Base-by-base conservation (phyloP, 2,113 vertebrate species). In the Canis aureus region DNA sequence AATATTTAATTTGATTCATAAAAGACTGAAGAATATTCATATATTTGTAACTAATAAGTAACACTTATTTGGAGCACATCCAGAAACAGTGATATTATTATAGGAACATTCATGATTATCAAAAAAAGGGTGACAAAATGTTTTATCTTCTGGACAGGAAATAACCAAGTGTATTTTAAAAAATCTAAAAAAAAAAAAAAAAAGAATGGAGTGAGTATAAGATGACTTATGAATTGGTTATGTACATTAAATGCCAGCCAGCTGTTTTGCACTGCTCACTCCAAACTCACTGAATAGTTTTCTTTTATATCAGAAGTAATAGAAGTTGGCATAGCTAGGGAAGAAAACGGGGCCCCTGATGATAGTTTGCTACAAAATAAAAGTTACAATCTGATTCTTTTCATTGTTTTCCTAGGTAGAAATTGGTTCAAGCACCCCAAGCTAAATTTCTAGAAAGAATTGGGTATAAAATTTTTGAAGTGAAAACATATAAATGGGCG, bases 201-300 rank as follows among this genome's bases (percentile, higher is more conserved):
- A 6, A 43, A 43, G 43, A 91, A 89, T 35, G 2, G 13, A 53
- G 9, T 62, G 20, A 96, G 69, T 86, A 8, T 43, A 88, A 97
- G 93, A 81, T 74, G 73, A 67, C 43, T 93, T 95, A 67, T 93
- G 78, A 93, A 96, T 89, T 95, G 59, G 38, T 16, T 74, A 92
- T 96, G n/a, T 49, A 19, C 60, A 84, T 92, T 79, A 95, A 93
- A 89, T 87, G n/a, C 10, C 51, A 74, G 20, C 35, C 90, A 87
- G 51, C 8, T 43, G 4, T 59, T 96, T 64, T 88, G 27, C 25
- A 20, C 17, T 84, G 19, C 7, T 95, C 62, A 74, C 86, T 94
- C 9, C 90, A 97, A 96, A 83, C 35, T 11, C 69, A 91, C 11
- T 87, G 86, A 95, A 60, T 89, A 79, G 55, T 91, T 97, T 97